Percentiles rank a stretch among this genome's conserved stretches.
Conservation (phyloP, 2,888 invertebrate genomes). For the Netelia fuscicornis region DNA sequence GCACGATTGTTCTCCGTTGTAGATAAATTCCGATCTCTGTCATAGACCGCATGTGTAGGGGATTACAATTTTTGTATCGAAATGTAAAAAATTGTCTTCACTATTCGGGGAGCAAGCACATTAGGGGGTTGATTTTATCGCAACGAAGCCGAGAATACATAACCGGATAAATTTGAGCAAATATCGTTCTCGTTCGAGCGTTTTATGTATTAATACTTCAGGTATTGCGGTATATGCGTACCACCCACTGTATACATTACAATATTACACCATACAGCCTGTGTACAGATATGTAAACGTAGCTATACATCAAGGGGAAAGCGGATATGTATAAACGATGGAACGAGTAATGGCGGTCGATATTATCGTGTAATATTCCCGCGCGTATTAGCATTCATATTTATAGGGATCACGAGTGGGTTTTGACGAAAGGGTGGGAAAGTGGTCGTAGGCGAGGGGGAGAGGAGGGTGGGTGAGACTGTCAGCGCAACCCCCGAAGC, state of each 20-base stretch:
- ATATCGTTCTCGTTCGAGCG: not conserved
- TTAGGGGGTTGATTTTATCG: not conserved
- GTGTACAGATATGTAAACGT: conserved; percentile 6
- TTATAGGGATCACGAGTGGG: conserved; percentile 70
- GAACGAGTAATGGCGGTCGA: conserved; percentile 62
- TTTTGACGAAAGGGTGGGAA: conserved; percentile 33
- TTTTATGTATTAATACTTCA: conserved; percentile 12
- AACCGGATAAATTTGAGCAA: conserved; percentile 42
- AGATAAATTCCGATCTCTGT: too few species aligned
- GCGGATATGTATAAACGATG: conserved; percentile 11
- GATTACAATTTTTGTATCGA: not conserved
- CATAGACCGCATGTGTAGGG: too few species aligned
- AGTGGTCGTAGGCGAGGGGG: too few species aligned
- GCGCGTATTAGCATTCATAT: conserved; percentile 68
- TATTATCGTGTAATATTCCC: conserved; percentile 61
- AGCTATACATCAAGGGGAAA: not conserved
- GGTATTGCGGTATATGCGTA: not conserved
- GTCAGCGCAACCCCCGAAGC: conserved; percentile 48
- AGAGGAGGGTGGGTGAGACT: conserved; percentile 4
- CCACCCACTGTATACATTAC: not conserved
- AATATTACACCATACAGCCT: not conserved
- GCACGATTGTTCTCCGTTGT: too few species aligned
- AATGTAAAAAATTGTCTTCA: not conserved
- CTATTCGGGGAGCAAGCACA: not conserved
- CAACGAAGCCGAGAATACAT: not conserved